Conservation (phyloP, 2,797 vertebrate species). For the Tenualosa ilisha region DNA sequence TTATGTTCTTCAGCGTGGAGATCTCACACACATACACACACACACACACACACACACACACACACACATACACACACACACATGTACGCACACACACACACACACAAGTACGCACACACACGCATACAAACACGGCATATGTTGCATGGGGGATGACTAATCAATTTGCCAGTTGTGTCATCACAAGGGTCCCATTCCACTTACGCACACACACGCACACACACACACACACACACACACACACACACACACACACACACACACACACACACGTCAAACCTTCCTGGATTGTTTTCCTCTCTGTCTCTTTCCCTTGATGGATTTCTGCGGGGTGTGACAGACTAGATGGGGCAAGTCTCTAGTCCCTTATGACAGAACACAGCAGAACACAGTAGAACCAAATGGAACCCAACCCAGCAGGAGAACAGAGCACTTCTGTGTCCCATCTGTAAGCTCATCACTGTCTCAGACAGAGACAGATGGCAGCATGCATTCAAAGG, state of each 20-base stretch:
- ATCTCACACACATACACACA: constrained; percentile 49
- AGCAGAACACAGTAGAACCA: background rate
- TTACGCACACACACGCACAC: background rate
- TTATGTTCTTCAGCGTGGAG: constrained; percentile 53
- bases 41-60: background rate
- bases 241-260: no score
- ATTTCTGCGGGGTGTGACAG: constrained; percentile 61
- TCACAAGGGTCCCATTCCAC: background rate
- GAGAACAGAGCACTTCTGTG: no score
- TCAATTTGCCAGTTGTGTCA: no score
- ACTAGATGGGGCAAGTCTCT: constrained; percentile 32
- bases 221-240: no score
- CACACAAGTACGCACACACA: background rate
- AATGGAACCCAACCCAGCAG: no score
- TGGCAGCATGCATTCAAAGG: constrained; percentile 63
- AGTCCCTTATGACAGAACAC: background rate
- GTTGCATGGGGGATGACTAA: no score
- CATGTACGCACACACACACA: background rate
- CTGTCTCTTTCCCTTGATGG: constrained; percentile 50
- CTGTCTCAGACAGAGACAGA: constrained; percentile 57
- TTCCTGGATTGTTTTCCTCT: constrained; percentile 19
- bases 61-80: constrained; percentile 12
- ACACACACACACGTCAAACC: background rate
- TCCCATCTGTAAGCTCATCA: no score
- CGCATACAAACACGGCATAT: no score